A percentile compares a stretch with the other conserved stretches of the same genome.
phyloP scores from a whole-genome alignment of 1,140 invertebrate genomes.

The Tetramorium alpestre region DNA sequence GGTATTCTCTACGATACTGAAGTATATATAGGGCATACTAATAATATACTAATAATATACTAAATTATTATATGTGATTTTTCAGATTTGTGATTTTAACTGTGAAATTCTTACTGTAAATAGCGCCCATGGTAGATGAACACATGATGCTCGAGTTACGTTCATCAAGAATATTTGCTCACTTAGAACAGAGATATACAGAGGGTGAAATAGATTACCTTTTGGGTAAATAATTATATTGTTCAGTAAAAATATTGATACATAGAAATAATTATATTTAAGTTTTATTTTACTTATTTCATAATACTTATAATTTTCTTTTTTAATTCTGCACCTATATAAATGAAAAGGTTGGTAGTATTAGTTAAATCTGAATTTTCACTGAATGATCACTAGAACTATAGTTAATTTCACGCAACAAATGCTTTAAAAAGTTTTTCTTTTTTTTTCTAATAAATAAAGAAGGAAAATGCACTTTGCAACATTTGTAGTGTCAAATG shows the following conservation, averaged over 20 bases:
- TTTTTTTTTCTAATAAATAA: neutral
- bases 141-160: slow-evolving; percentile 21
- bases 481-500: too few species aligned
- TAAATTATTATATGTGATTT: slow-evolving; percentile 12
- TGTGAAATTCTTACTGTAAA: neutral
- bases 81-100: neutral
- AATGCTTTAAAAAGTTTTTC: neutral
- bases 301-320: neutral
- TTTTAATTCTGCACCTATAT: neutral
- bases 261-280: neutral
- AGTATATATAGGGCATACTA: neutral
- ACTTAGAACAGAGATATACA: neutral
- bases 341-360: too few species aligned
- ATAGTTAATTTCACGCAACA: too few species aligned
- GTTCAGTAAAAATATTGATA: slow-evolving; percentile 2
- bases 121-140: slow-evolving; percentile 20
- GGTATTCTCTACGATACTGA: too few species aligned
- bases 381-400: too few species aligned
- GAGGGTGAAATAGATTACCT: slow-evolving; percentile 8
- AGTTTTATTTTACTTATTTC: neutral
- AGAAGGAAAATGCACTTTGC: too few species aligned
- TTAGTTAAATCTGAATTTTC: too few species aligned
- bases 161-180: slow-evolving; percentile 18
- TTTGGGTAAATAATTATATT: slow-evolving; percentile 7
- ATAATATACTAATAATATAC: neutral